phyloP scores from a whole-genome alignment of 2,888 invertebrate species.

The Callyntrura sp. region DNA sequence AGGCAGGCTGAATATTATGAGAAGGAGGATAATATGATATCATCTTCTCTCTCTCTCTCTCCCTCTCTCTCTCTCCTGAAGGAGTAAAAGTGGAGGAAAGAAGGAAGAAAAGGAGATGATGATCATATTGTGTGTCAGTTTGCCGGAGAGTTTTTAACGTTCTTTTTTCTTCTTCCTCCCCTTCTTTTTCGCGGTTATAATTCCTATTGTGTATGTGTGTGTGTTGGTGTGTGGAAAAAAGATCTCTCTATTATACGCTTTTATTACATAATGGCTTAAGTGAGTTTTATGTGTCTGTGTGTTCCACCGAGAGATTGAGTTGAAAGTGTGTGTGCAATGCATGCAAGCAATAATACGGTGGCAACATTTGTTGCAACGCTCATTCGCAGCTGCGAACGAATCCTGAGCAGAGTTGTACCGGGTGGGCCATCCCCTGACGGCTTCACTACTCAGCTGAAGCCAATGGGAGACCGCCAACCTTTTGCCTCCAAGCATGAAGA shows the following conservation, averaged over 20 bases:
- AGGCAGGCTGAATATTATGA: constrained; percentile 60
- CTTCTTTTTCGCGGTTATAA: constrained; percentile 29
- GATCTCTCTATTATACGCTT: constrained; percentile 57
- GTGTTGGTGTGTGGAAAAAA: constrained; percentile 40
- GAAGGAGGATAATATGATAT: constrained; percentile 45
- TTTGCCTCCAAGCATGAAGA: constrained; percentile 70
- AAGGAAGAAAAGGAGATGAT: constrained; percentile 59
- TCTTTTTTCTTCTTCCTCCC: constrained; percentile 19
- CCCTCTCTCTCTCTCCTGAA: constrained; percentile 8
- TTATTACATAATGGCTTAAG: constrained; percentile 60
- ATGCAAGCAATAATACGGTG: constrained; percentile 71
- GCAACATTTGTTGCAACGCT: constrained; percentile 84
- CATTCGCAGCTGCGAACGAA: constrained; percentile 84
- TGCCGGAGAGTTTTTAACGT: constrained; percentile 55
- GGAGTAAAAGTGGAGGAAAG: neutral
- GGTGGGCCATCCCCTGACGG: constrained; percentile 73
- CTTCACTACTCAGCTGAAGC: constrained; percentile 83
- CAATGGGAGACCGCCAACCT: constrained; percentile 82
- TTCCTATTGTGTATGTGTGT: constrained; percentile 43
- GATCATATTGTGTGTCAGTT: constrained; percentile 53
- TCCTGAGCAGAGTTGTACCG: constrained; percentile 75
- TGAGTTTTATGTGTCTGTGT: constrained; percentile 44
- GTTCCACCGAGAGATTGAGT: constrained; percentile 27
- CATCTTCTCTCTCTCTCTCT: constrained; percentile 12
- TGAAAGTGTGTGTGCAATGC: constrained; percentile 66